Conservation (phyloP, 1,140 invertebrate species). For the Drosophila insularis region DNA sequence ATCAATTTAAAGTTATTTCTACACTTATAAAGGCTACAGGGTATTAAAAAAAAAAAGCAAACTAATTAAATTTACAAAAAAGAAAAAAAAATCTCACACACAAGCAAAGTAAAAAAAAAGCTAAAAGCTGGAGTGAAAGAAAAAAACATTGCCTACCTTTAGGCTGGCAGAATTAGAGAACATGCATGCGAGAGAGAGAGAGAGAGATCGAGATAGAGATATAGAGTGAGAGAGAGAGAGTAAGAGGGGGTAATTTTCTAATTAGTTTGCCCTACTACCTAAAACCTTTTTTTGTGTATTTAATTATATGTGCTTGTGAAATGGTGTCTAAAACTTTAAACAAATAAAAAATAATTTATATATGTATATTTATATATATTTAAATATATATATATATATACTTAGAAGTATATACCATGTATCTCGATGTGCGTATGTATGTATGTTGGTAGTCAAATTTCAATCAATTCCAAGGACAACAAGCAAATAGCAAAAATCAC, state of each 20-base stretch:
- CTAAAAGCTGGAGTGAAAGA: not conserved
- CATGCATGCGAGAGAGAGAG: too few species aligned
- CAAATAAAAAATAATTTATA: constrained; percentile 37
- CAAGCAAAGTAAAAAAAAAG: constrained; percentile 12
- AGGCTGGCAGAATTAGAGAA: constrained; percentile 20
- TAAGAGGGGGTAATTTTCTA: not conserved
- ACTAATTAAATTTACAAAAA: not conserved
- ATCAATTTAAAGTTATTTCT: too few species aligned
- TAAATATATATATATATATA: constrained; percentile 25
- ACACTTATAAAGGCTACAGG: too few species aligned
- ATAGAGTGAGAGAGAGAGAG: too few species aligned
- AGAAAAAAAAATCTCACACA: constrained; percentile 14
- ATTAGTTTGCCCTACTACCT: constrained; percentile 11
- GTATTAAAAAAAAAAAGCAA: not conserved
- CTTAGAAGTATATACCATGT: constrained; percentile 26
- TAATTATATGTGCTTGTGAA: constrained; percentile 64
- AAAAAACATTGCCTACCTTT: constrained; percentile 49
- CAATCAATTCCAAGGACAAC: constrained; percentile 32
- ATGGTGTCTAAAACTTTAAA: constrained; percentile 70
- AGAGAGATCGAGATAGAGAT: too few species aligned
- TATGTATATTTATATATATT: not conserved
- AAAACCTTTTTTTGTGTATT: constrained; percentile 51
- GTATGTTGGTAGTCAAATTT: constrained; percentile 49
- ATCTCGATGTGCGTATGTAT: constrained; percentile 27
- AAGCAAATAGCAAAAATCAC: constrained; percentile 10